Conservation (phyloP, 2,888 invertebrate species). For the Entomobrya proxima region DNA sequence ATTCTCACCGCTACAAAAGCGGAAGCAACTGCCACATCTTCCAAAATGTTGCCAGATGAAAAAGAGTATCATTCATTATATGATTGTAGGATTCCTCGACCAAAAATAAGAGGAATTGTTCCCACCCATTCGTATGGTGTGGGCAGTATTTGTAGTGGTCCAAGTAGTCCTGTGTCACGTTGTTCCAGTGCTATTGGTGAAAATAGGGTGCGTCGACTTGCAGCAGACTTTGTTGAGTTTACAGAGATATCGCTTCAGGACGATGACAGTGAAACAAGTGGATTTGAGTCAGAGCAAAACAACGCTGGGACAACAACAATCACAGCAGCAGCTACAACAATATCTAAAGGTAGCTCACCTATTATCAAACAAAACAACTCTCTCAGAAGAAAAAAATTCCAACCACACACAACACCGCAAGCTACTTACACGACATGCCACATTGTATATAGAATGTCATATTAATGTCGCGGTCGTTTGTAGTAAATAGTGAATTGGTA, state of each 20-base stretch:
- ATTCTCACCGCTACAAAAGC: neutral
- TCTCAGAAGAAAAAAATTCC: neutral
- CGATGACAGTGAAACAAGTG: constrained; percentile 65
- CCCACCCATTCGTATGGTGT: constrained; percentile 70
- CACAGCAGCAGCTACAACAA: constrained; percentile 17
- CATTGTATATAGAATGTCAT: no score
- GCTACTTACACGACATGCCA: neutral
- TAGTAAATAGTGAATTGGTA: neutral
- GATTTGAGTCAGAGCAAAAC: constrained; percentile 63
- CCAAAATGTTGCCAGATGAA: constrained; percentile 60
- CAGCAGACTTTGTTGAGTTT: constrained; percentile 55
- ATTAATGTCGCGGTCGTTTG: neutral
- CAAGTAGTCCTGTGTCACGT: constrained; percentile 50
- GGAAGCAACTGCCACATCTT: neutral
- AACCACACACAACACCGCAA: constrained; percentile 1
- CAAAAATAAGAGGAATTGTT: constrained; percentile 64
- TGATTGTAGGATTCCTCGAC: constrained; percentile 68
- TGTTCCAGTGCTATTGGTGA: constrained; percentile 50
- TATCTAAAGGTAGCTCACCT: constrained; percentile 30
- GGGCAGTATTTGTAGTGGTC: constrained; percentile 41
- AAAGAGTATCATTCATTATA: constrained; percentile 51
- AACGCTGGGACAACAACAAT: constrained; percentile 39
- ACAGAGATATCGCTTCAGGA: constrained; percentile 67
- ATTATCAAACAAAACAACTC: constrained; percentile 15
- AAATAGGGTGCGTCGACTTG: constrained; percentile 26